Conservation (phyloP, 2,888 invertebrate genomes). For the Calameuta idolon region DNA sequence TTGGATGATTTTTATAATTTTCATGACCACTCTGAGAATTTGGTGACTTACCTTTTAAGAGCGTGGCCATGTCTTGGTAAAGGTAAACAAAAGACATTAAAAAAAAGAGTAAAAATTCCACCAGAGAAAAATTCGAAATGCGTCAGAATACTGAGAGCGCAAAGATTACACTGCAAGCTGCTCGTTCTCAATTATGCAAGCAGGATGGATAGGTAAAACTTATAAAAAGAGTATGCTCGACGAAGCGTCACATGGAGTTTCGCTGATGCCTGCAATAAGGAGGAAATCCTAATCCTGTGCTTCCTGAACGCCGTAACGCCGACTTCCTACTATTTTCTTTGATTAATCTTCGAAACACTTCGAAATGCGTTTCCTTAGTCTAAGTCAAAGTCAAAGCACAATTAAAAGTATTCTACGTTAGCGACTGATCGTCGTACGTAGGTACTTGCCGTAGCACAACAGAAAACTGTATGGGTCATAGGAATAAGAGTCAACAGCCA, state of each 20-base stretch:
- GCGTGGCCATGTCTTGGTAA: not conserved
- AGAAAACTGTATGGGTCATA: not conserved
- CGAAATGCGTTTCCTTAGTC: not conserved
- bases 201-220: slow-evolving; percentile 10
- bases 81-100: not conserved
- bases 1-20: not conserved
- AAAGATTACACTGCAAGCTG: not conserved
- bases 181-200: slow-evolving; percentile 5
- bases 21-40: not conserved
- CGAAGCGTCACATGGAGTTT: slow-evolving; percentile 18
- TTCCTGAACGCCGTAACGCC: slow-evolving; percentile 9
- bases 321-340: not conserved
- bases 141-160: slow-evolving; percentile 1
- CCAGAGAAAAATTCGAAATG: not conserved
- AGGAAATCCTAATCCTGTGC: slow-evolving; percentile 18
- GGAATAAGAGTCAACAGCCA: not conserved
- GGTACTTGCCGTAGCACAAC: not conserved
- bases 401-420: not conserved
- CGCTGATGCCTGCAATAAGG: slow-evolving; percentile 5
- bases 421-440: no score
- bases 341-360: not conserved
- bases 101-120: not conserved
- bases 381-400: not conserved
- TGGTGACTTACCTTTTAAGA: not conserved
- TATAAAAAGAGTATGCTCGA: slow-evolving; percentile 20